Base-by-base conservation (phyloP, 2,797 vertebrate genomes). In the Labroides dimidiatus region DNA sequence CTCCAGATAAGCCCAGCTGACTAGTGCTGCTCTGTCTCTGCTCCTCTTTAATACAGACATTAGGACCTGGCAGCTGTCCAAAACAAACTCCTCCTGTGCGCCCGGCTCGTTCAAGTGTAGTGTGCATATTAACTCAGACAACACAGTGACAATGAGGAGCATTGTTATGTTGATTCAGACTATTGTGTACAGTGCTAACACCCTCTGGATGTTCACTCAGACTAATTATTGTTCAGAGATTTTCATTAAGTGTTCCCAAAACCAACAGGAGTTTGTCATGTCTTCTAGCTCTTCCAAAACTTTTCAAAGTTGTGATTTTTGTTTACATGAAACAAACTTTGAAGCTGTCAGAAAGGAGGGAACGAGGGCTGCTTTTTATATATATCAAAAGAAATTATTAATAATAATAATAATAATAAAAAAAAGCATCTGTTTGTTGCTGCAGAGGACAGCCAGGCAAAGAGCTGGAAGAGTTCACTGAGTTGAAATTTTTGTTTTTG, bases 101-200 rank as follows among this genome's bases (percentile, higher is more conserved):
- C 36, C 37, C 53, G 17, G 47, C 41, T 61, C 57, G 52, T 50
- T 65, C 47, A 36, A 16, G 14, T 42, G 27, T 37, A 30, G 43
- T 48, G 13, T 58, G 30, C 45, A 24, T 54, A 64, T 69, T 51
- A 69, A 48, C 27, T 19, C 56, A 54, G n/a, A 51, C 45, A 47
- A 49, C 30, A 37, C 43, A 47, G 51, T 33, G 4, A 30, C 10
- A 72, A 61, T 15, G 30, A 42, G 41, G 21, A 45, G 37, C 51
- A 72, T 75, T 77, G 33, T 69, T 61, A 70, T 82, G 74, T 47
- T 72, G 68, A 75, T 76, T 12, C 60, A 24, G 48, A n/a, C 30
- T 39, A 24, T 74, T 62, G 66, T 65, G 63, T 33, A 7, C 44
- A 36, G 49, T 51, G 20, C 17, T 30, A 0, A 2, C 23, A 10